Base-by-base conservation (phyloP, 1,140 invertebrate species). In the Drosophila ohnishii region DNA sequence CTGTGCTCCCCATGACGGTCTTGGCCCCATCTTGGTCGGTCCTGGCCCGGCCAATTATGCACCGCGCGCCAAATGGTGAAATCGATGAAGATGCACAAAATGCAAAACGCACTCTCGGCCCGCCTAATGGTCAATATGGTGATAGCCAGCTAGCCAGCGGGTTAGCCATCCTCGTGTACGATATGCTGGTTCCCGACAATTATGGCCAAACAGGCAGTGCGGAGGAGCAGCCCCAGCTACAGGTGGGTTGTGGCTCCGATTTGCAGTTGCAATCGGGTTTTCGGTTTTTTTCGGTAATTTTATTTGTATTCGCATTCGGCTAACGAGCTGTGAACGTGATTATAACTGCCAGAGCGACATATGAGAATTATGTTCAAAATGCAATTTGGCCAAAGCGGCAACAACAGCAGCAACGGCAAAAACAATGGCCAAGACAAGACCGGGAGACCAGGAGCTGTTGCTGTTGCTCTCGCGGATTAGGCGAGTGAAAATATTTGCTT, bases 21-120 rank as follows among this genome's bases (percentile, higher is more conserved):
- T 55, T 40, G 62, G 59, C 63, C 51, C 57, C 57, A 45, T n/a
- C 58, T 19, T 28, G 16, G 59, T 32, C 30, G 22, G 22, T 22
- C 22, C 2, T 22, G 22, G 22, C 22, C 22, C 64, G 84, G 76
- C 83, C 83, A 87, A 87, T 87, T 87, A 87, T 87, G 83, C 67
- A 62, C 79, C 71, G 79, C 83, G 84, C 83, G 79, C 75, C 79
- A 88, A 87, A 82, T 87, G 84, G 83, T 87, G 83, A 87, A 87
- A 87, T 87, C 83, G 83, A 87, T 87, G 83, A 87, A 87, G 83
- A 87, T 87, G 83, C 83, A 87, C 84, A 87, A 76, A 87, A 87
- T 87, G 84, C 83, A 87, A 87, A 76, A 87, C 83, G 79, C 83
- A 87, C 82, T 83, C 83, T 76, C 75, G 56, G 73, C 57, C 74